Evolutionary conservation across 2,888 invertebrate species (phyloP), one percentile per base, ranked within the genome.

Genomic region (Cephus rjabovi): DNA sequence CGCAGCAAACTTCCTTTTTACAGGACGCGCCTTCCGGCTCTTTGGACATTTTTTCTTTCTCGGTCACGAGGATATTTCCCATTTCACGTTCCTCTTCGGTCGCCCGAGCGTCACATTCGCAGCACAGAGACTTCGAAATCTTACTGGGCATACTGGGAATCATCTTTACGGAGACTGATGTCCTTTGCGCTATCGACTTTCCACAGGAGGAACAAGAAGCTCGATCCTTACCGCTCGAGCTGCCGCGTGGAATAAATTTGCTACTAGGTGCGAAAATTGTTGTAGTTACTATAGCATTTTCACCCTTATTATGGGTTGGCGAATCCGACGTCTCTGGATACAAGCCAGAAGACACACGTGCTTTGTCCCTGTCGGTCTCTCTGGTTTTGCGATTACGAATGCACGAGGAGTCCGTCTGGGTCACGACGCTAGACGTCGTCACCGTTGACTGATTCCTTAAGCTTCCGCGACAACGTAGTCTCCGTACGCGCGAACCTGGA

Each of bases 391-490:
- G 80, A 34, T 71, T 76, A 69, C 76, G 79, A 40, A 73, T 56
- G 34, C 75, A 34, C 68, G 76, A 69, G 75, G 75, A 74, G 74
- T 82, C 80, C 77, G 83, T 81, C 78, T 83, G 82, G 30, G 80
- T 78, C 40, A 74, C 81, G 78, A 78, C 82, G 74, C 79, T 76
- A 37, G 69, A 75, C 69, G 77, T 80, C 69, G 80, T 83, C 78
- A 81, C 71, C 76, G 79, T 76, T 75, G 83, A 80, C 80, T 81
- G 80, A 77, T 83, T 81, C 77, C 37, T 79, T 56, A 76, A 76
- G 56, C 77, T 79, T 75, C 74, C 80, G 33, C 78, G 31, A 76
- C 75, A 77, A 75, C 79, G 75, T 70, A 73, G 79, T 76, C 78
- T 79, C 78, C 79, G 77, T 80, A 71, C 76, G 69, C 37, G 73